Conservation (phyloP, 2,888 invertebrate species). For the Siphlonurus alternatus region DNA sequence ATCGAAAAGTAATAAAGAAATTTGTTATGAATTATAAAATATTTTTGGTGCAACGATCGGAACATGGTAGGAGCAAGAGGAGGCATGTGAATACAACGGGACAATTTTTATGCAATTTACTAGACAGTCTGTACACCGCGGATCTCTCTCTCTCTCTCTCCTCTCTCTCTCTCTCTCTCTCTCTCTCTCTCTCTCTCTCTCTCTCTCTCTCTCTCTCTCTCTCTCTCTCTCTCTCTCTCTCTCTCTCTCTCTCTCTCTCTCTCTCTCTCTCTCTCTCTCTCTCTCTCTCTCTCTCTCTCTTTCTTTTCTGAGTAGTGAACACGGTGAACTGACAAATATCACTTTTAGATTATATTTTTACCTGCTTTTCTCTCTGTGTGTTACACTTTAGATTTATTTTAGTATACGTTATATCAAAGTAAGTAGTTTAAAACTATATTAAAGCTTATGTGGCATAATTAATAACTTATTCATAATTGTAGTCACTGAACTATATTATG, state of each 20-base stretch:
- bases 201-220: background rate
- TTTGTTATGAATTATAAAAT: background rate
- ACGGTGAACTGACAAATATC: too few relatives aligned
- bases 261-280: background rate
- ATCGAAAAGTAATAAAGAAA: background rate
- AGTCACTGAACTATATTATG: too few relatives aligned
- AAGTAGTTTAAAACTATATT: too few relatives aligned
- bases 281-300: background rate
- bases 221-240: background rate
- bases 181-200: background rate
- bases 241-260: background rate
- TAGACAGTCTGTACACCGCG: background rate
- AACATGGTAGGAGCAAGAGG: too few relatives aligned
- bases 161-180: background rate
- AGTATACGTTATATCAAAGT: too few relatives aligned
- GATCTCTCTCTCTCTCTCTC: background rate
- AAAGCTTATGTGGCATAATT: too few relatives aligned
- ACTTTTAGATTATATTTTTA: too few relatives aligned
- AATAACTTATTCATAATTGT: too few relatives aligned
- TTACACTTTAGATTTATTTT: too few relatives aligned
- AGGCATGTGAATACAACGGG: background rate
- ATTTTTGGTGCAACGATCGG: background rate
- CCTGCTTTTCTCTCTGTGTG: too few relatives aligned
- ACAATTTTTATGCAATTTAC: background rate
- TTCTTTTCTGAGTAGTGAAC: background rate